Evolutionary conservation across 2,888 invertebrate genomes (phyloP).

Genomic region (Drosophila algonquin): DNA sequence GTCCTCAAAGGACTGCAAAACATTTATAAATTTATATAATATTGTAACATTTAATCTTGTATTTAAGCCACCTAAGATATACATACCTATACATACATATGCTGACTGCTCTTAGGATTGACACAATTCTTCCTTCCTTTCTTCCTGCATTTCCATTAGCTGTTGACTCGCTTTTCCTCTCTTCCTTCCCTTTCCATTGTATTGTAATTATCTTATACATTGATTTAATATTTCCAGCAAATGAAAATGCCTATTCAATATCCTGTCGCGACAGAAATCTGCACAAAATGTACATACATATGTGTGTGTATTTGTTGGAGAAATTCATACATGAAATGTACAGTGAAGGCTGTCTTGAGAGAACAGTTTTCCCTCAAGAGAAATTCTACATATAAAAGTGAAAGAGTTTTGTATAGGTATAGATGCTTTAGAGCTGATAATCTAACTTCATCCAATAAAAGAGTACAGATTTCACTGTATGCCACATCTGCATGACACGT

Average conservation of each 20-base stretch:
- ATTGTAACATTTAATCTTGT: background rate
- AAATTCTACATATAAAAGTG: too few species aligned
- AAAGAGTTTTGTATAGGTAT: too few species aligned
- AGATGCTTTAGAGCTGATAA: too few species aligned
- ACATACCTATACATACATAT: too few species aligned
- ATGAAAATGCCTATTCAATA: constrained; percentile 70
- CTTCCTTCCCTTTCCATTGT: background rate
- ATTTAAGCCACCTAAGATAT: background rate
- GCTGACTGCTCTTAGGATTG: background rate
- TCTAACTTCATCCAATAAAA: too few species aligned
- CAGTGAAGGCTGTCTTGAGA: too few species aligned
- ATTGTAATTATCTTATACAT: constrained; percentile 64
- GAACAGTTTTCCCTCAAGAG: too few species aligned
- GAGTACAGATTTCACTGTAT: background rate
- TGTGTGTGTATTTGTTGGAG: background rate
- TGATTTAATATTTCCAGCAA: constrained; percentile 70
- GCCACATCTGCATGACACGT: constrained; percentile 60
- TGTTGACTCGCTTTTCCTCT: background rate
- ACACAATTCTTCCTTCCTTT: background rate
- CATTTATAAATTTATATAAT: too few species aligned
- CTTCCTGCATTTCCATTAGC: background rate
- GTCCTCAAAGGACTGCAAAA: too few species aligned
- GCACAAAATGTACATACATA: background rate
- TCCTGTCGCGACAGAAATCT: constrained; percentile 53
- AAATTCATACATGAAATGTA: too few species aligned